Conservation (phyloP, 2,888 invertebrate species). For the Latheticus oryzae region DNA sequence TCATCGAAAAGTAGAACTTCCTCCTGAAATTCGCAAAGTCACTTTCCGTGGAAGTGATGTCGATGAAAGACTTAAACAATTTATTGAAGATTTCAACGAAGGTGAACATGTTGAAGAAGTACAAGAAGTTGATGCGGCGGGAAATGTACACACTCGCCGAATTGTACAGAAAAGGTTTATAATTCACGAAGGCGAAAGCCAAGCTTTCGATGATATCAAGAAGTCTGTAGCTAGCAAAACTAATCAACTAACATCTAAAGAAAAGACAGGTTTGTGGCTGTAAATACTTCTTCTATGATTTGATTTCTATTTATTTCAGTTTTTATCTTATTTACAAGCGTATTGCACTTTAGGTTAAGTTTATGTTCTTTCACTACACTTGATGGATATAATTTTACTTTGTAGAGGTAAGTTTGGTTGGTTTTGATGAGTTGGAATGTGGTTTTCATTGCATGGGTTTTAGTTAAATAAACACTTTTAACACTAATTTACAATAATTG, state of each 20-base stretch:
- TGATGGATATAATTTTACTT: constrained; percentile 25
- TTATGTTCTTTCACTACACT: constrained; percentile 35
- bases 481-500: no score
- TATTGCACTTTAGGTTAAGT: constrained; percentile 33
- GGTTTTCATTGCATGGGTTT: constrained; percentile 30
- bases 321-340: constrained; percentile 34
- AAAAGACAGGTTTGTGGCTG: constrained; percentile 56
- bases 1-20: constrained; percentile 66
- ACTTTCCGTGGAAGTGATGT: constrained; percentile 69
- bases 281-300: constrained; percentile 32
- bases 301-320: constrained; percentile 26
- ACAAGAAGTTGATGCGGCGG: constrained; percentile 67
- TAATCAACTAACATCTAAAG: constrained; percentile 42
- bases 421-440: constrained; percentile 35
- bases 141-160: constrained; percentile 68
- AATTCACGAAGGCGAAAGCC: constrained; percentile 50
- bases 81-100: constrained; percentile 67
- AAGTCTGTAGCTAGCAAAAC: constrained; percentile 36
- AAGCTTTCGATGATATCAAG: constrained; percentile 37
- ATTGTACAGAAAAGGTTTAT: constrained; percentile 67
- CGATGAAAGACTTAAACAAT: constrained; percentile 66
- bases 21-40: constrained; percentile 67
- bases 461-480: background rate
- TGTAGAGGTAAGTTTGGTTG: constrained; percentile 26
- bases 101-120: constrained; percentile 68